Base-by-base conservation (phyloP, 1,140 invertebrate genomes). In the Chrysomallon squamiferum region DNA sequence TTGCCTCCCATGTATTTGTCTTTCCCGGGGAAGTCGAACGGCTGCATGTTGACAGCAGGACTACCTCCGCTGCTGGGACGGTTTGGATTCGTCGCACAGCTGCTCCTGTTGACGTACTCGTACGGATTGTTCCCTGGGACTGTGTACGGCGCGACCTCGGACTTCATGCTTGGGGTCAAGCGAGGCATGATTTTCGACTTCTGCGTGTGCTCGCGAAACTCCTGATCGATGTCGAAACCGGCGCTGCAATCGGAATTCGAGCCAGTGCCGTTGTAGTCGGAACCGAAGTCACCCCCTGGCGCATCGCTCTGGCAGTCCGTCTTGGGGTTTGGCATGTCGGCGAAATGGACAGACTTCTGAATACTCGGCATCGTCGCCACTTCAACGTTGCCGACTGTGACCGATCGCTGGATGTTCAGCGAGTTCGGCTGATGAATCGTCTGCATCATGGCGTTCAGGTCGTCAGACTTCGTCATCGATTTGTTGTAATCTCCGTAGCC, bases 101-200 rank as follows among this genome's bases (percentile, higher is more conserved):
- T 66, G 18, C 65, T 52, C n/a, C 70, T 41, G 60, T 62, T 63
- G 59, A n/a, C 35, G n/a, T 68, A 63, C 30, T 72, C 70, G 38
- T 68, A 72, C 5, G 57, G 43, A 18, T 43, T 11, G 22, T 33
- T 25, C 15, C 29, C 15, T 18, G 79, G 79, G 45, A 82, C 76
- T 49, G 76, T 82, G 61, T 82, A 82, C 0, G 80, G 80, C n/a
- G 79, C 80, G 13, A 78, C 73, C 41, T 78, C 79, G 27, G 76
- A 71, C 66, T 79, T 79, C 62, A 76, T 73, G 57, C 67, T 71
- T 59, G 68, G 33, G 73, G 77, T 15, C 7, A 76, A 65, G 6
- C 77, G 66, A 11, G 78, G 76, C 63, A 81, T 62, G 20, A 81
- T 81, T 65, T 80, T 78, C 22, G 78, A 77, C 67, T 65, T 68